Evolutionary conservation across 2,113 vertebrate species (phyloP).

Genomic region (Channa maculata): DNA sequence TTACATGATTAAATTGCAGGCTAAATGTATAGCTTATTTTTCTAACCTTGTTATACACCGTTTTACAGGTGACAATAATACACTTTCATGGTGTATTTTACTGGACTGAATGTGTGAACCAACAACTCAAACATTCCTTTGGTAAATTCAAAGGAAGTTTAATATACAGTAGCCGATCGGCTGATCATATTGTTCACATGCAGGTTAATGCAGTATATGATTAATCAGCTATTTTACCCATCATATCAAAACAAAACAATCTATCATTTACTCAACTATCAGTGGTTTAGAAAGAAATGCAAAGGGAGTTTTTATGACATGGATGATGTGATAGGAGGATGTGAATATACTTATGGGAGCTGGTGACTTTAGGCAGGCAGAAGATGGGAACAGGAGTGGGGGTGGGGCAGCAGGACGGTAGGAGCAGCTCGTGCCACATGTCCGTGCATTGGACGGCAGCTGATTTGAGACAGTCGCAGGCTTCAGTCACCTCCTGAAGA

Average conservation of each 20-base stretch:
- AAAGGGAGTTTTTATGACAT: background rate
- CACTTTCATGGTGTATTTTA: too few relatives aligned
- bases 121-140: background rate
- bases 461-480: constrained; percentile 61
- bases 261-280: background rate
- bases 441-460: constrained; percentile 65
- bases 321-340: constrained; percentile 18
- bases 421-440: constrained; percentile 72
- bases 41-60: too few relatives aligned
- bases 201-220: background rate
- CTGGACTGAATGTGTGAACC: too few relatives aligned
- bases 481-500: constrained; percentile 31
- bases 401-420: constrained; percentile 50
- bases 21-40: too few relatives aligned
- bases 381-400: constrained; percentile 42
- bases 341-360: constrained; percentile 42
- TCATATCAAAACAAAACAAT: background rate
- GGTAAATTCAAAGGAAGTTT: background rate
- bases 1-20: too few relatives aligned
- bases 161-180: background rate
- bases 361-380: constrained; percentile 47
- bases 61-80: too few relatives aligned
- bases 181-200: constrained; percentile 34
- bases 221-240: background rate
- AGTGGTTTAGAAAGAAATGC: background rate